A percentile compares a stretch with the other conserved stretches of the same genome.
phyloP scores from a whole-genome alignment of 2,888 invertebrate genomes.

The Amphipyra berbera region DNA sequence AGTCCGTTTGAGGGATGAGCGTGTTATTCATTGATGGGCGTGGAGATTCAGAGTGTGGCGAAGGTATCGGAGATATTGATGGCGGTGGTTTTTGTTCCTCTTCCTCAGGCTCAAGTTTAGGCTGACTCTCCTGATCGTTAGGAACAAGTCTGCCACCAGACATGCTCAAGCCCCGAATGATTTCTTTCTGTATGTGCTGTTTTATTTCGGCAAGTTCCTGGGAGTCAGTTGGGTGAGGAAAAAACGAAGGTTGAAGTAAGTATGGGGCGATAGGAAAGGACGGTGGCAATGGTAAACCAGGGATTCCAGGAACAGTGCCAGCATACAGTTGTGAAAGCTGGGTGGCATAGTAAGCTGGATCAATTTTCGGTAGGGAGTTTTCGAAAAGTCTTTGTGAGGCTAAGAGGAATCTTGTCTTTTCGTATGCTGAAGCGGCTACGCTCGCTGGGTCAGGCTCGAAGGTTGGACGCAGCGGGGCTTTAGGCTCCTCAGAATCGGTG shows the following conservation, averaged over 20 bases:
- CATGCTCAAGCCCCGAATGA: conserved; percentile 91
- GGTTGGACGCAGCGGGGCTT: conserved; percentile 82
- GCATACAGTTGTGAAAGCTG: conserved; percentile 91
- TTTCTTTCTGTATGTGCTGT: conserved; percentile 91
- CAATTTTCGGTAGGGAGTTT: conserved; percentile 90
- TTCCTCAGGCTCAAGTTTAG: conserved; percentile 87
- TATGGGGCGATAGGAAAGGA: conserved; percentile 89
- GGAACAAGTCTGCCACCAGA: conserved; percentile 92
- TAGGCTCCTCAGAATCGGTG: conserved; percentile 77
- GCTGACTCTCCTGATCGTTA: conserved; percentile 77
- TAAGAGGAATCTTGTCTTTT: conserved; percentile 90
- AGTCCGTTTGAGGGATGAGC: conserved; percentile 87
- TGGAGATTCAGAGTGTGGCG: conserved; percentile 85
- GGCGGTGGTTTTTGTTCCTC: conserved; percentile 88
- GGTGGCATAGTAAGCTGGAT: conserved; percentile 91
- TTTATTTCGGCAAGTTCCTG: conserved; percentile 92
- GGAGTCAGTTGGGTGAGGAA: conserved; percentile 88
- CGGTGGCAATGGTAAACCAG: conserved; percentile 88
- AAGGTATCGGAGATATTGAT: conserved; percentile 80
- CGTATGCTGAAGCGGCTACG: conserved; percentile 82
- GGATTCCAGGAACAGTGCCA: conserved; percentile 88
- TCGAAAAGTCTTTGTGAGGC: conserved; percentile 92
- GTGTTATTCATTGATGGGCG: conserved; percentile 84
- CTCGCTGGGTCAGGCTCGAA: conserved; percentile 80
- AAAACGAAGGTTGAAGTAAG: conserved; percentile 90